These are phyloP conservation scores for Cotesia vestalis DNA, from an alignment of 1,140 invertebrate species.

Conservation along the genomic window DNA sequence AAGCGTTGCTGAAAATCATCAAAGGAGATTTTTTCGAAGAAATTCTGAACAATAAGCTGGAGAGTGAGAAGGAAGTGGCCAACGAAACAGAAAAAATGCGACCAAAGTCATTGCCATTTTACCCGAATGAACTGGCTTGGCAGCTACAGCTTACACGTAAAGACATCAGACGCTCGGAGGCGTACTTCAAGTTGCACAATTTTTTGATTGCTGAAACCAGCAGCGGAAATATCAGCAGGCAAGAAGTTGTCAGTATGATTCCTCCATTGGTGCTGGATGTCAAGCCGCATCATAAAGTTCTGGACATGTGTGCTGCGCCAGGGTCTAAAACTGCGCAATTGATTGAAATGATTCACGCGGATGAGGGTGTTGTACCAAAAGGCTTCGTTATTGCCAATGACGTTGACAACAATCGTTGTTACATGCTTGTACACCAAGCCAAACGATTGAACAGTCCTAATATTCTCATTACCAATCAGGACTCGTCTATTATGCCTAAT, in stretches of 20 bases:
- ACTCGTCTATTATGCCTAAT: slow-evolving; percentile 91
- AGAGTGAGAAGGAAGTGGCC: slow-evolving; percentile 59
- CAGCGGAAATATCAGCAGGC: slow-evolving; percentile 91
- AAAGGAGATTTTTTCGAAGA: slow-evolving; percentile 85
- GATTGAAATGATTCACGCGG: slow-evolving; percentile 92
- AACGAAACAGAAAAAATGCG: slow-evolving; percentile 61
- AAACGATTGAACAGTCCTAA: slow-evolving; percentile 95
- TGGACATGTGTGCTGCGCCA: slow-evolving; percentile 99
- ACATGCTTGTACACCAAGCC: slow-evolving; percentile 99
- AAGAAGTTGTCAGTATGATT: slow-evolving; percentile 98
- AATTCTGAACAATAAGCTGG: slow-evolving; percentile 71
- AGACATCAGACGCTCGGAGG: slow-evolving; percentile 86
- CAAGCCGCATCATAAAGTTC: slow-evolving; percentile 90
- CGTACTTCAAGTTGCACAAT: slow-evolving; percentile 87
- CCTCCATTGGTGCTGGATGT: slow-evolving; percentile 94
- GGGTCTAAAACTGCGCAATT: slow-evolving; percentile 98
- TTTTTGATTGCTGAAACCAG: slow-evolving; percentile 94
- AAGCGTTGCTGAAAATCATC: slow-evolving; percentile 82
- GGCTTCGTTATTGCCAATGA: slow-evolving; percentile 98
- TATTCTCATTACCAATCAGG: slow-evolving; percentile 96
- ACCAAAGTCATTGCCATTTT: slow-evolving; percentile 78
- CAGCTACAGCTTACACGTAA: slow-evolving; percentile 89
- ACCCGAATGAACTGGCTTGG: slow-evolving; percentile 93
- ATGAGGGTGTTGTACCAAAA: slow-evolving; percentile 72
- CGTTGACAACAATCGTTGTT: slow-evolving; percentile 95